Evolutionary conservation across 2,113 vertebrate species (phyloP).

Genomic region (Malaclemys terrapin): DNA sequence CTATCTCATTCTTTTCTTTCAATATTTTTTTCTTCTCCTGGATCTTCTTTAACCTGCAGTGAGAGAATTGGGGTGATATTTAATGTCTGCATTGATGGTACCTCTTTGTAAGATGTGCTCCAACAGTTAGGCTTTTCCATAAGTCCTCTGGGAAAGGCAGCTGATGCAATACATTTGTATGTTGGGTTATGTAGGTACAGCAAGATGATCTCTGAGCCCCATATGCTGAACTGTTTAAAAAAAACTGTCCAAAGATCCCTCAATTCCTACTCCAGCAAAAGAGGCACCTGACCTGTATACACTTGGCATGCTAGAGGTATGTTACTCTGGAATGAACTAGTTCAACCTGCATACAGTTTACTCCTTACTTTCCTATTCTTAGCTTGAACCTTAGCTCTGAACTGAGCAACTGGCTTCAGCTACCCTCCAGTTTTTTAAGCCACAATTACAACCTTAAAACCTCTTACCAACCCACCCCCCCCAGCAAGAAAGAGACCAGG

Average conservation of each 20-base stretch:
- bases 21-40: conserved; percentile 99
- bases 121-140: neutral
- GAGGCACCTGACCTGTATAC: no score
- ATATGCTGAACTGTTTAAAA: neutral
- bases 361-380: neutral
- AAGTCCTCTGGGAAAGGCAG: neutral
- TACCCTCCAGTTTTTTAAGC: no score
- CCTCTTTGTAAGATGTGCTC: neutral
- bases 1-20: conserved; percentile 89
- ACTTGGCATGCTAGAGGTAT: neutral
- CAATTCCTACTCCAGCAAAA: neutral
- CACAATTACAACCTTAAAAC: no score
- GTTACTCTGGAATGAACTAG: neutral
- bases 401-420: no score
- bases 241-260: neutral
- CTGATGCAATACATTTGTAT: no score
- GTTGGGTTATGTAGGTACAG: no score
- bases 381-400: neutral
- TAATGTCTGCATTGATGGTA: neutral
- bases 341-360: neutral
- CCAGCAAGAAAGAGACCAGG: no score
- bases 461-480: no score
- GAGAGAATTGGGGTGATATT: neutral
- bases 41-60: conserved; percentile 95
- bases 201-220: neutral